Conservation (phyloP, 2,888 invertebrate species). For the Iphiclides podalirius region DNA sequence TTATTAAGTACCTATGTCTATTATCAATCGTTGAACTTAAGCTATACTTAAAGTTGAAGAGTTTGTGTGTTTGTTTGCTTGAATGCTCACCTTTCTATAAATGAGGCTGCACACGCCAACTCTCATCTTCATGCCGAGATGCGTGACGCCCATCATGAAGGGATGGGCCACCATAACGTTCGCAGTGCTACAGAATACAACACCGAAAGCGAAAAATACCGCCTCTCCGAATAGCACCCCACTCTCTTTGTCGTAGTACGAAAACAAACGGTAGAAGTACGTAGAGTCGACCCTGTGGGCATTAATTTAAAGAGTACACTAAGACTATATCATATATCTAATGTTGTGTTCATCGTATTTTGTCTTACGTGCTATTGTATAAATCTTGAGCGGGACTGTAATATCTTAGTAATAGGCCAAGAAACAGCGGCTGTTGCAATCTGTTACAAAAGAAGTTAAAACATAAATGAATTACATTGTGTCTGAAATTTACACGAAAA, state of each 20-base stretch:
- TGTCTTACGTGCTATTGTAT: conserved; percentile 49
- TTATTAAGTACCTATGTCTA: too few relatives aligned
- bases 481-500: neutral
- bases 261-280: conserved; percentile 80
- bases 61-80: too few relatives aligned
- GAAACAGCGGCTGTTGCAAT: conserved; percentile 82
- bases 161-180: conserved; percentile 85
- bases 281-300: conserved; percentile 74
- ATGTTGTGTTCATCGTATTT: conserved; percentile 6
- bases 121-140: conserved; percentile 90
- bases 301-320: too few relatives aligned
- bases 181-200: conserved; percentile 82
- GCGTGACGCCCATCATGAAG: conserved; percentile 84
- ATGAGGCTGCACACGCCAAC: conserved; percentile 91
- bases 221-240: conserved; percentile 80
- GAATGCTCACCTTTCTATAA: conserved; percentile 93
- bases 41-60: too few relatives aligned
- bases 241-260: conserved; percentile 78
- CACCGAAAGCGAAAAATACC: conserved; percentile 83
- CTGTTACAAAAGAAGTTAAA: conserved; percentile 47
- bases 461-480: conserved; percentile 8
- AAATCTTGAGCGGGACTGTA: conserved; percentile 65
- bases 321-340: neutral
- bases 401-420: conserved; percentile 81
- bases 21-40: too few relatives aligned